Percentiles rank a stretch among this genome's conserved stretches.
Conservation (phyloP, 2,888 invertebrate genomes). For the Drosophila nr. fundita region DNA sequence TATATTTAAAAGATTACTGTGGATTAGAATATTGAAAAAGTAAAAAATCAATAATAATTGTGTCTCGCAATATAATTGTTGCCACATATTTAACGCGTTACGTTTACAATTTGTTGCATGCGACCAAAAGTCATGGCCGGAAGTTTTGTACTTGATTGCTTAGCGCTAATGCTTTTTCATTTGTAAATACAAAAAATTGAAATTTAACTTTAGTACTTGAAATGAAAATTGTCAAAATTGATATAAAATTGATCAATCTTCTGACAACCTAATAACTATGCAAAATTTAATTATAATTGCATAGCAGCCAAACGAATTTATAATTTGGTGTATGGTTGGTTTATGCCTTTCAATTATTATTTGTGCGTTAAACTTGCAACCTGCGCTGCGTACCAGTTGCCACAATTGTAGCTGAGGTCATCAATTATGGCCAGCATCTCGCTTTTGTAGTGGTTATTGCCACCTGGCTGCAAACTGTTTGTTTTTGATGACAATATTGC, state of each 20-base stretch:
- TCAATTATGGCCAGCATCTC: conserved; percentile 33
- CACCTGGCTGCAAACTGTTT: conserved; percentile 30
- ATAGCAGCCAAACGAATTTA: conserved; percentile 51
- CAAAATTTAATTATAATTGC: conserved; percentile 69
- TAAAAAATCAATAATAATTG: neutral
- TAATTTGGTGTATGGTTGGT: conserved; percentile 46
- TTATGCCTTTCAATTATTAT: conserved; percentile 55
- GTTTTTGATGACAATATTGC: conserved; percentile 27
- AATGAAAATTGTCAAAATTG: conserved; percentile 7
- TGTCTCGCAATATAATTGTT: conserved; percentile 14
- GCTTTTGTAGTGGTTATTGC: conserved; percentile 36
- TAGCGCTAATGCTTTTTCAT: conserved; percentile 43
- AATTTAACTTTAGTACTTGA: conserved; percentile 22
- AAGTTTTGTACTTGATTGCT: conserved; percentile 29
- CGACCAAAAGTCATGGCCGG: conserved; percentile 11
- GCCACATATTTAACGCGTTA: neutral
- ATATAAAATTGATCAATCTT: neutral
- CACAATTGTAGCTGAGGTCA: conserved; percentile 30
- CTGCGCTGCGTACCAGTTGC: conserved; percentile 10
- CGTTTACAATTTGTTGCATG: conserved; percentile 48
- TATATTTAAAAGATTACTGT: conserved; percentile 3
- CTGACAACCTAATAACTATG: conserved; percentile 37
- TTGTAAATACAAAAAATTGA: conserved; percentile 35
- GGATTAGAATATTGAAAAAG: conserved; percentile 3
- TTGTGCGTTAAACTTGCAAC: conserved; percentile 23